Evolutionary conservation across 2,888 invertebrate species (phyloP).

Genomic region (Drosophila mulleri): DNA sequence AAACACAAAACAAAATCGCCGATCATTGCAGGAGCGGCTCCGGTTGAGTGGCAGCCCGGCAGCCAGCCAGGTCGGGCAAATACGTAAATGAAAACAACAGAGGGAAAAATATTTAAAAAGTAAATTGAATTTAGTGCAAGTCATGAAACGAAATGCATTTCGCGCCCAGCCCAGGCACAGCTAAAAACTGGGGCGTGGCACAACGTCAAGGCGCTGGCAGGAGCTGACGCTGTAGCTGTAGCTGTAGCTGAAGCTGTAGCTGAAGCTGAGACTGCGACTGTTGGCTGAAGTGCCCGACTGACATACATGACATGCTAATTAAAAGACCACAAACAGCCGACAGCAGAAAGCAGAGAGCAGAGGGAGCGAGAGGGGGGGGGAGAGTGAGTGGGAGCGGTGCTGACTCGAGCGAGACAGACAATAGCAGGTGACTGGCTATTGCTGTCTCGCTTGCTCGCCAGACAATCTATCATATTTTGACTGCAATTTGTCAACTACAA

Average conservation of each 20-base stretch:
- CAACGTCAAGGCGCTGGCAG: conserved; percentile 38
- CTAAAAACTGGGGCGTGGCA: conserved; percentile 52
- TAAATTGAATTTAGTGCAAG: conserved; percentile 79
- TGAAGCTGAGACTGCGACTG: conserved; percentile 46
- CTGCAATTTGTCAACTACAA: conserved; percentile 79
- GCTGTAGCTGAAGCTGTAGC: conserved; percentile 45
- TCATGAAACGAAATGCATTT: conserved; percentile 78
- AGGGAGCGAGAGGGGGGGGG: too few relatives aligned
- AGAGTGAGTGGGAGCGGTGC: conserved; percentile 12
- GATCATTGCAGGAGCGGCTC: conserved; percentile 79
- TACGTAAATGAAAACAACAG: conserved; percentile 45
- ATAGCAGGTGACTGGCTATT: conserved; percentile 26
- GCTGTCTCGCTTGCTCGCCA: conserved; percentile 11
- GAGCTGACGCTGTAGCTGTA: conserved; percentile 42
- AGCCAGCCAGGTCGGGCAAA: conserved; percentile 41
- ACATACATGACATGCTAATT: conserved; percentile 83
- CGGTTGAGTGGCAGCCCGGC: conserved; percentile 68
- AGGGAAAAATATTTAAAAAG: conserved; percentile 70
- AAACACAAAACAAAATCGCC: conserved; percentile 58
- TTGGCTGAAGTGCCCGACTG: conserved; percentile 64
- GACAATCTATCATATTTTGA: conserved; percentile 76
- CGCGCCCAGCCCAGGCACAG: conserved; percentile 39
- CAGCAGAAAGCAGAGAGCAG: conserved; percentile 24
- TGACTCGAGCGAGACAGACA: conserved; percentile 22
- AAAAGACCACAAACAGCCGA: conserved; percentile 82